These are phyloP conservation scores for Deroplatys truncata DNA, from an alignment of 2,888 invertebrate species.

Conservation along the genomic window DNA sequence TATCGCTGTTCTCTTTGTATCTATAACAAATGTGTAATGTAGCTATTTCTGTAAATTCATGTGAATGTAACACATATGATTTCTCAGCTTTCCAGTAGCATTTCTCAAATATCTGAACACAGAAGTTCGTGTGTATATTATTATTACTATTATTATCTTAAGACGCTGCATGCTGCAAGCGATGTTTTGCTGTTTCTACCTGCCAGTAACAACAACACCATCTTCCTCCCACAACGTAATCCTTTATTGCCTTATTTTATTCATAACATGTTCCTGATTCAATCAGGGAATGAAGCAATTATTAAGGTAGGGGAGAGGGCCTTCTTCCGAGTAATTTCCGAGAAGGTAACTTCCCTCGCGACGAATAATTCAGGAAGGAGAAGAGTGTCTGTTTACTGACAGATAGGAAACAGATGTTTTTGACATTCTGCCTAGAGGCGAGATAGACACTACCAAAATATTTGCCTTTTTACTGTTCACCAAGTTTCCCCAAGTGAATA, in stretches of 20 bases:
- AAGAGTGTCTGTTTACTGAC: not conserved
- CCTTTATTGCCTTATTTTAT: not conserved
- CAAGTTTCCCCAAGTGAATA: no score
- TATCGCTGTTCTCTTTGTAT: no score
- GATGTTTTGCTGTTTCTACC: not conserved
- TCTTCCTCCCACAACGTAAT: not conserved
- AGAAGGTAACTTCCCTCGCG: not conserved
- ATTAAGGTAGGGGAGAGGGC: not conserved
- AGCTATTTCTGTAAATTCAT: no score
- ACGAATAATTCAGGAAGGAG: not conserved
- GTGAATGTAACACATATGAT: no score
- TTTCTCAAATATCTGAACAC: no score
- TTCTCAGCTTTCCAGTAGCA: no score
- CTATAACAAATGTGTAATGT: no score
- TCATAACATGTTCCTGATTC: not conserved
- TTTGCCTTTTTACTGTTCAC: no score
- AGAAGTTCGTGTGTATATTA: no score
- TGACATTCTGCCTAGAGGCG: not conserved
- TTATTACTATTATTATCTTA: no score
- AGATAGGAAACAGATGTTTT: not conserved
- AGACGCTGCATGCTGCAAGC: not conserved
- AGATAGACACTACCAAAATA: not conserved
- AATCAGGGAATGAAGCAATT: not conserved
- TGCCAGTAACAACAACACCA: not conserved
- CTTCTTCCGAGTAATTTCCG: not conserved